Evolutionary conservation across 2,113 vertebrate species (phyloP).

Genomic region (Halichoerus grypus): DNA sequence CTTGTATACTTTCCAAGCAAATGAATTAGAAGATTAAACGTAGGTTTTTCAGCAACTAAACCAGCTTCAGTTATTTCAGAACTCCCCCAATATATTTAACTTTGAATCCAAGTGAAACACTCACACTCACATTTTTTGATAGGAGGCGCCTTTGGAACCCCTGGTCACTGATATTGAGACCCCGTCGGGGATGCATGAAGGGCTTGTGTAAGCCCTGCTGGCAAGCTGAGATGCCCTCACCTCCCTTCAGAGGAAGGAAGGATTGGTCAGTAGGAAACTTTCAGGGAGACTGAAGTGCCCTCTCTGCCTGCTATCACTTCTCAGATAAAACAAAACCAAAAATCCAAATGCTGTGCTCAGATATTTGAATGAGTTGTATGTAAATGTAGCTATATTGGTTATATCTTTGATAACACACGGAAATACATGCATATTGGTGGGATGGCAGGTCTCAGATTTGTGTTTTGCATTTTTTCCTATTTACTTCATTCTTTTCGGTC

Average conservation of each 20-base stretch:
- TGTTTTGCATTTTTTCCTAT: background rate
- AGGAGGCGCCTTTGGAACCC: background rate
- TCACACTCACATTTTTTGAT: background rate
- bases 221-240: too few relatives aligned
- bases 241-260: background rate
- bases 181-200: rapidly evolving
- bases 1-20: background rate
- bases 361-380: background rate
- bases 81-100: background rate
- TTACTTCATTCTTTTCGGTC: background rate
- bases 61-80: background rate
- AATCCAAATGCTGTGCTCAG: background rate
- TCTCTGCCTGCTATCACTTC: background rate
- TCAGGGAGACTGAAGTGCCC: background rate
- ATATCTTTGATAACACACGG: background rate
- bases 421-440: background rate
- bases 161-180: background rate
- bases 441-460: background rate
- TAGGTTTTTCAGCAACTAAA: background rate
- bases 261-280: background rate
- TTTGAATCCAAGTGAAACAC: background rate
- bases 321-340: background rate
- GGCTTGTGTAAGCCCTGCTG: too few relatives aligned
- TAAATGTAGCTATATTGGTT: background rate
- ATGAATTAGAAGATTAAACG: background rate